A percentile compares a stretch with the other conserved stretches of the same genome.
These are phyloP conservation scores for Alviniconcha strummeri DNA, from an alignment of 2,888 invertebrate species.

Conservation along the genomic window DNA sequence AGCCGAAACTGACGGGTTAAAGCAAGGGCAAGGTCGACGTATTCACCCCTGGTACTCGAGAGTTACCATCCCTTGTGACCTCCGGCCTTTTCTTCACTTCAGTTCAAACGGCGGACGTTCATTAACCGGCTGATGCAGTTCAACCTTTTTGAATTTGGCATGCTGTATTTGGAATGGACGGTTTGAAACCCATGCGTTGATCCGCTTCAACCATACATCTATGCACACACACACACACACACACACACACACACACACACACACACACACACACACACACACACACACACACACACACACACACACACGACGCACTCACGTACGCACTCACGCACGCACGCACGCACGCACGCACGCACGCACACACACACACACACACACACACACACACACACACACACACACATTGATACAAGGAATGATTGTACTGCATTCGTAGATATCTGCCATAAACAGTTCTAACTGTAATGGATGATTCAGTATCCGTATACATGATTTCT, in stretches of 20 bases:
- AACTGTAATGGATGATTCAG: not conserved
- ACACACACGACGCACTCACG: not conserved
- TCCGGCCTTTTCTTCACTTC: no score
- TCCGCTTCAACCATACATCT: not conserved
- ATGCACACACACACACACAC: slow-evolving; percentile 5
- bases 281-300: not conserved
- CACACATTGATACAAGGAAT: no score
- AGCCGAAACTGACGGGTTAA: no score
- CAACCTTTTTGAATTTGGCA: no score
- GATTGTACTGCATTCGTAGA: not conserved
- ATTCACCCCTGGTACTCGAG: no score
- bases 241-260: slow-evolving; percentile 5
- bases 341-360: not conserved
- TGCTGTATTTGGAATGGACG: no score
- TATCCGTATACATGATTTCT: not conserved
- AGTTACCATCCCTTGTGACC: no score
- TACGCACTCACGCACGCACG: not conserved
- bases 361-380: not conserved
- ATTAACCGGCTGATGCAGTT: no score
- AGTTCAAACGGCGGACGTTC: no score
- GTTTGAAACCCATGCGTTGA: no score
- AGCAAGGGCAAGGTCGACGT: no score
- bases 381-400: not conserved
- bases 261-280: not conserved
- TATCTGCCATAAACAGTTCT: not conserved